Percentiles rank a stretch among this genome's conserved stretches.
These are phyloP conservation scores for Tipula confusa DNA, from an alignment of 2,888 invertebrate genomes.

Conservation along the genomic window DNA sequence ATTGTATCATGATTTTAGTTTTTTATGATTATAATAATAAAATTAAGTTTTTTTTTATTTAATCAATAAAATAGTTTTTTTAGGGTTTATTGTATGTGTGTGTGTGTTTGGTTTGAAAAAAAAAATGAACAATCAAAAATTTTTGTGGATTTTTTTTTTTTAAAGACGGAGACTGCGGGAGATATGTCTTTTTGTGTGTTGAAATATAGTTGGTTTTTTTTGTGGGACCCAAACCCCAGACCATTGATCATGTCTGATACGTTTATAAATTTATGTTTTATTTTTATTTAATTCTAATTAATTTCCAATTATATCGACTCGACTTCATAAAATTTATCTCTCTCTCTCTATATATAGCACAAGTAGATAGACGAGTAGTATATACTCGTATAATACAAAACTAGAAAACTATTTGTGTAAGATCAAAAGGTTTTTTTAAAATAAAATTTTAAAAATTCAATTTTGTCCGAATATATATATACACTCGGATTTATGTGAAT, in stretches of 20 bases:
- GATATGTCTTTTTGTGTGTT: background rate
- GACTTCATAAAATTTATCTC: background rate
- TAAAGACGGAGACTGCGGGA: background rate
- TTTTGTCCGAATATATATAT: background rate
- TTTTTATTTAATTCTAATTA: background rate
- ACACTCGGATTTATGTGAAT: background rate
- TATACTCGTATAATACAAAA: background rate
- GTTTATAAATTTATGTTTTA: background rate
- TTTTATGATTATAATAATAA: background rate
- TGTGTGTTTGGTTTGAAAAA: background rate
- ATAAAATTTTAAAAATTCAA: background rate
- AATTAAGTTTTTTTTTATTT: conserved; percentile 21
- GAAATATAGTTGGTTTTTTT: background rate
- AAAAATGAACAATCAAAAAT: too few species aligned
- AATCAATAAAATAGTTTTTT: conserved; percentile 25
- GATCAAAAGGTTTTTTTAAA: conserved; percentile 14
- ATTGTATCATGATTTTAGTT: conserved; percentile 25
- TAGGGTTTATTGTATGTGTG: background rate
- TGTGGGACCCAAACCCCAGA: background rate
- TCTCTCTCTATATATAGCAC: background rate
- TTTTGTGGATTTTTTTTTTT: too few species aligned
- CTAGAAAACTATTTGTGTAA: background rate
- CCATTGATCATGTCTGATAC: background rate
- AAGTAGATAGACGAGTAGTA: too few species aligned
- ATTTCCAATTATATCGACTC: background rate